Evolutionary conservation across 2,797 vertebrate species (phyloP), one percentile per base, ranked within the genome.

Genomic region (Pteronotus mesoamericanus): DNA sequence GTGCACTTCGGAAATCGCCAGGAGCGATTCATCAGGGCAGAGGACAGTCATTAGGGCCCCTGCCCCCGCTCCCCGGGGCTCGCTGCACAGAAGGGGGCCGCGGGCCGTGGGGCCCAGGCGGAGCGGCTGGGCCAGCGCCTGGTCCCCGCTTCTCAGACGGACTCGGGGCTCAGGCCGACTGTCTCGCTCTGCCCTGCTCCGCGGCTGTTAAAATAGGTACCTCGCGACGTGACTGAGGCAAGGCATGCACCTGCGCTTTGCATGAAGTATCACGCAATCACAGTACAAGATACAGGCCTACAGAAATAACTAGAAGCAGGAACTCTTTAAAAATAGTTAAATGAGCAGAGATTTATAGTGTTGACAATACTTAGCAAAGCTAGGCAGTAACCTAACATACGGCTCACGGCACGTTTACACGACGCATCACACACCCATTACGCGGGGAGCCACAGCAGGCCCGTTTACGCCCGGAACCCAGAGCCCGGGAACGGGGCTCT

Each of bases 1-100:
- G 96, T 72, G 89, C 95, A 94, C 82, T 89, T 86, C 68, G 79
- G 51, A 94, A 68, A 85, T 59, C 80, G 94, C 86, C 77, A 86
- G 74, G 78, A 79, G 68, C 71, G 78, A 95, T 88, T 94, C 44
- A 26, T 94, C 71, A 87, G 44, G 55, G 57, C 22, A 64, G 39
- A 95, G 39, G 86, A 83, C 68, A 75, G 53, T 57, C 66, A 34
- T 69, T 91, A 94, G 42, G 92, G 29, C 32, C 59, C 2, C 59
- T n/a, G n/a, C n/a, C n/a, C n/a, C n/a, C n/a, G n/a, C n/a, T n/a
- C n/a, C n/a, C n/a, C n/a, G n/a, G n/a, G n/a, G n/a, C n/a, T n/a
- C n/a, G n/a, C n/a, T n/a, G n/a, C n/a, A n/a, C n/a, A n/a, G n/a
- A n/a, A n/a, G n/a, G n/a, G n/a, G n/a, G n/a, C n/a, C n/a, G n/a